phyloP scores from a whole-genome alignment of 2,113 vertebrate species.

The Axis porcinus region DNA sequence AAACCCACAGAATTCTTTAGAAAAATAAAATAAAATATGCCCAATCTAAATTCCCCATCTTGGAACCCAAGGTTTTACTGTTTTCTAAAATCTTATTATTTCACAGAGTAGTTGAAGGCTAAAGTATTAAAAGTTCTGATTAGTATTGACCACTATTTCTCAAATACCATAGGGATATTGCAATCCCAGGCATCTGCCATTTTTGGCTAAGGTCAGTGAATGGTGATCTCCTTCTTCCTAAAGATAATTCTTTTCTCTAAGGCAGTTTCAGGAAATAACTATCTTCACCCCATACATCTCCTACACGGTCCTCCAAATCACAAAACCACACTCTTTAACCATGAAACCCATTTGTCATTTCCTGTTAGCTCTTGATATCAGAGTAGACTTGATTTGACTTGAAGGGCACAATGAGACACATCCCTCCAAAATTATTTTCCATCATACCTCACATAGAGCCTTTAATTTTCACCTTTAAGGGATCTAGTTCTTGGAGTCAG shows the following conservation, averaged over 20 bases:
- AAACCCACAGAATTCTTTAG: not conserved
- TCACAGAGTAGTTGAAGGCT: not conserved
- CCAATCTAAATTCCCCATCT: not conserved
- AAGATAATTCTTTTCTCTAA: not conserved
- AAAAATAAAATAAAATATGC: not conserved
- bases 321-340: not conserved
- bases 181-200: not conserved
- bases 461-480: not conserved
- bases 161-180: not conserved
- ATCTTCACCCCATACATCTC: not conserved
- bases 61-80: not conserved
- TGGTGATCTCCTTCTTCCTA: not conserved
- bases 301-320: not conserved
- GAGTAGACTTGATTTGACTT: not conserved
- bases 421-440: not conserved
- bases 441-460: not conserved
- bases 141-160: not conserved
- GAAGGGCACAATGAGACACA: not conserved
- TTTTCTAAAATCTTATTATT: constrained; percentile 2
- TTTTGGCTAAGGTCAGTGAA: not conserved
- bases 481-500: not conserved
- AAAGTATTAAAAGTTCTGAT: not conserved
- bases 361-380: not conserved
- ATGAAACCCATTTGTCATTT: not conserved
- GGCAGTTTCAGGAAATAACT: not conserved